Conservation (phyloP, 2,113 vertebrate genomes). For the Lontra canadensis region DNA sequence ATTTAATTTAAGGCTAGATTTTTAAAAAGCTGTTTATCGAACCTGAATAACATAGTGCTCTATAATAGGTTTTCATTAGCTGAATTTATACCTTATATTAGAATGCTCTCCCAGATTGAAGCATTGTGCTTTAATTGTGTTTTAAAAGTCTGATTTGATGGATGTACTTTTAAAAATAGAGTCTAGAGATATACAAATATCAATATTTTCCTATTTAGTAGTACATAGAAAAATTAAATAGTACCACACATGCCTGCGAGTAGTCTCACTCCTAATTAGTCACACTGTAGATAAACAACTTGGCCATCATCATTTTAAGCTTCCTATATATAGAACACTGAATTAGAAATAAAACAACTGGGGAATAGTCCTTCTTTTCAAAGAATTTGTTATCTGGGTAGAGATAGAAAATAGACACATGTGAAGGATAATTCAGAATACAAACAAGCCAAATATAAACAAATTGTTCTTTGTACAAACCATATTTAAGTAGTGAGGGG, state of each 20-base stretch:
- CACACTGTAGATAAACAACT: background rate
- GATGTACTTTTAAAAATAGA: conserved; percentile 1
- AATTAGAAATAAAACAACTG: conserved; percentile 29
- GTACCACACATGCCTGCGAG: background rate
- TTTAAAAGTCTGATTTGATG: background rate
- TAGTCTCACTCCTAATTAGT: background rate
- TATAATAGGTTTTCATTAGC: background rate
- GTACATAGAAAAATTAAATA: background rate
- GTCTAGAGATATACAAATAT: conserved; percentile 21
- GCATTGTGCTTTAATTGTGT: background rate
- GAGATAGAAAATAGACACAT: background rate
- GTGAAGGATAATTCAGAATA: background rate
- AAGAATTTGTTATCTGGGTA: background rate
- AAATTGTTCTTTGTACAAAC: background rate
- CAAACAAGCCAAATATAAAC: background rate
- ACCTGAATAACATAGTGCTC: background rate
- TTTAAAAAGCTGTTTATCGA: background rate
- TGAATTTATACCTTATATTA: conserved; percentile 21
- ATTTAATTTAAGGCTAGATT: conserved; percentile 17
- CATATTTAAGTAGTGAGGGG: background rate
- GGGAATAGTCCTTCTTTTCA: background rate
- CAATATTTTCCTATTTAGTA: conserved; percentile 9
- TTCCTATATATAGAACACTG: background rate
- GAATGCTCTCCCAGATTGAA: background rate
- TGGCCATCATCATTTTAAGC: background rate